A percentile compares a stretch with the other conserved stretches of the same genome.
Evolutionary conservation across 2,888 invertebrate genomes (phyloP).

Genomic region (Meandrusa payeni): DNA sequence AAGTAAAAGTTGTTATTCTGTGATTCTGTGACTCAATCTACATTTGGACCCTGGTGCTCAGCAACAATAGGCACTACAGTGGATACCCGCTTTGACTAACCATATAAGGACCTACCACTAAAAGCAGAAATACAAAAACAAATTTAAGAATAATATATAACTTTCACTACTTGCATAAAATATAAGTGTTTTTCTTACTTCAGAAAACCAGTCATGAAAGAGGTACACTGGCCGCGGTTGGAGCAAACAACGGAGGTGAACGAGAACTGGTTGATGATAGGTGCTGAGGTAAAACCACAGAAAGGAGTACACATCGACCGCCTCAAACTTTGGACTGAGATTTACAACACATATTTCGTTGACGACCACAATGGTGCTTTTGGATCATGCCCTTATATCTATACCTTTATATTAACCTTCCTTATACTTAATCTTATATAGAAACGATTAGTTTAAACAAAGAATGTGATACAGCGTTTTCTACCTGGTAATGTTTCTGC

Average conservation of each 20-base stretch:
- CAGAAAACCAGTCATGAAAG: slow-evolving; percentile 45
- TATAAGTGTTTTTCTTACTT: too few relatives aligned
- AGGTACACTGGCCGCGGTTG: slow-evolving; percentile 44
- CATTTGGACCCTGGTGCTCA: too few relatives aligned
- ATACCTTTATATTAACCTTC: slow-evolving; percentile 19
- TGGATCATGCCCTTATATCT: slow-evolving; percentile 24
- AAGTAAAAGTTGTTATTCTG: too few relatives aligned
- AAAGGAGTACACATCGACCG: slow-evolving; percentile 48
- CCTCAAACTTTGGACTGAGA: slow-evolving; percentile 50
- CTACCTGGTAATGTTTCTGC: neutral
- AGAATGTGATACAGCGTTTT: slow-evolving; percentile 1
- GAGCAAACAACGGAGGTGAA: slow-evolving; percentile 31
- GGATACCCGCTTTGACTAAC: too few relatives aligned
- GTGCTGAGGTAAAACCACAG: slow-evolving; percentile 26
- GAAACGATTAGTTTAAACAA: slow-evolving; percentile 16
- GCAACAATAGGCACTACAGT: too few relatives aligned
- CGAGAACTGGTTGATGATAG: slow-evolving; percentile 54
- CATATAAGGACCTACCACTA: too few relatives aligned
- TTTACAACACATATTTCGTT: slow-evolving; percentile 55
- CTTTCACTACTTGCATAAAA: too few relatives aligned
- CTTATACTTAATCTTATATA: slow-evolving; percentile 19
- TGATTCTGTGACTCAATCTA: too few relatives aligned
- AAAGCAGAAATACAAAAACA: too few relatives aligned
- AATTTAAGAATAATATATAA: too few relatives aligned
- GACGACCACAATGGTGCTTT: slow-evolving; percentile 39